Percentiles rank a stretch among this genome's conserved stretches.
phyloP scores from a whole-genome alignment of 1,140 invertebrate species.

The Mercenaria mercenaria region DNA sequence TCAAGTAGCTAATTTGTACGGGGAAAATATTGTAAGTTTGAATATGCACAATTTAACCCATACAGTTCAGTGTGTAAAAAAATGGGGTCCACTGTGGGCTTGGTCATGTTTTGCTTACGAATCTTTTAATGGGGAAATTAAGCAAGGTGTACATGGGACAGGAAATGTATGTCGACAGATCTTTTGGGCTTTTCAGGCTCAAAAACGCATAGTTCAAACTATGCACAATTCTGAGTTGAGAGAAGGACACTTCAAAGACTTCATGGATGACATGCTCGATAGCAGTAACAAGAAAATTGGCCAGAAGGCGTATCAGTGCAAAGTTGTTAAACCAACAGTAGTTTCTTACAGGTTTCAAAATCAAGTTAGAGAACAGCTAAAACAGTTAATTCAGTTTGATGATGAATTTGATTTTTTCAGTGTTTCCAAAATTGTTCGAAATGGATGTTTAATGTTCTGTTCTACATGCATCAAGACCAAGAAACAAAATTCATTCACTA shows the following conservation, averaged over 20 bases:
- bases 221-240: too few species aligned
- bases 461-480: too few species aligned
- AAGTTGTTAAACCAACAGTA: too few species aligned
- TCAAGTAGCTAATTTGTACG: conserved; percentile 37
- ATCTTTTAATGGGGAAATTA: conserved; percentile 45
- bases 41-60: conserved; percentile 63
- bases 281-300: background rate
- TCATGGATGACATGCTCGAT: background rate
- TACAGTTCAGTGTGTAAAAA: conserved; percentile 40
- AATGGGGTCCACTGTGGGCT: conserved; percentile 62
- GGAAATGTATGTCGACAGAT: conserved; percentile 60
- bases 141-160: conserved; percentile 68
- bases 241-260: too few species aligned
- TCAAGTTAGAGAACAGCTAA: too few species aligned
- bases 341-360: too few species aligned
- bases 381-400: too few species aligned
- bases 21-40: conserved; percentile 37
- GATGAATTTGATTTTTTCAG: too few species aligned
- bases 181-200: conserved; percentile 2
- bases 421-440: too few species aligned
- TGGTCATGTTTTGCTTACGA: conserved; percentile 69
- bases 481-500: too few species aligned
- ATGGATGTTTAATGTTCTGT: too few species aligned
- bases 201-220: background rate
- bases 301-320: background rate